A percentile compares a stretch with the other conserved stretches of the same genome.
These are phyloP conservation scores for Ptychodera flava DNA, from an alignment of 35 echinoderm and acorn worm species.

Conservation along the genomic window DNA sequence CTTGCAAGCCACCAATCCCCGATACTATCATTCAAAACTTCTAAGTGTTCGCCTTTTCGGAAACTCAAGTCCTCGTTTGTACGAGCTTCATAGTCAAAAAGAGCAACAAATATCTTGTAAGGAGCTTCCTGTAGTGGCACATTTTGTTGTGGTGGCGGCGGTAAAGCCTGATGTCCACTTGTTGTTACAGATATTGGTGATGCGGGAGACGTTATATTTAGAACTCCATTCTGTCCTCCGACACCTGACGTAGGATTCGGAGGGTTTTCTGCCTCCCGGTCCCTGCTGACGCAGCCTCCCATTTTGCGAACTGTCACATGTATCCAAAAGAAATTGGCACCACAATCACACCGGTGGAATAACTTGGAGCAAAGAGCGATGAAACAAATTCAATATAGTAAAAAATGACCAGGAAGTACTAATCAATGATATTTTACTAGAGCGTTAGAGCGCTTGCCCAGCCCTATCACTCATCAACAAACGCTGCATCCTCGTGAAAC, in stretches of 20 bases:
- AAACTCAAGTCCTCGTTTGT: constrained; percentile 99
- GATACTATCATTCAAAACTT: constrained; percentile 76
- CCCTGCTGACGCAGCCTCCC: neutral
- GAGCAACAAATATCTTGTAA: constrained; percentile 85
- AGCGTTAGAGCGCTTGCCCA: too few relatives aligned
- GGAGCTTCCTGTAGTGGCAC: neutral
- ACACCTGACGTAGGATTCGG: neutral
- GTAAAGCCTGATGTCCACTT: neutral
- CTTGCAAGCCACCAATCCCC: constrained; percentile 90
- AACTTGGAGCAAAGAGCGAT: too few relatives aligned
- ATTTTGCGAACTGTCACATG: neutral
- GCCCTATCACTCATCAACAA: too few relatives aligned
- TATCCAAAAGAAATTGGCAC: neutral
- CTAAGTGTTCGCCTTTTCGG: constrained; percentile 91
- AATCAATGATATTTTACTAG: too few relatives aligned
- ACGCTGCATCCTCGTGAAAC: too few relatives aligned
- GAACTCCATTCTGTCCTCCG: neutral
- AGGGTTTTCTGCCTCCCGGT: too few relatives aligned
- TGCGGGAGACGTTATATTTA: neutral
- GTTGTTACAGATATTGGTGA: neutral
- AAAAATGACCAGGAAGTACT: too few relatives aligned
- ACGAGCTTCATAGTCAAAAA: constrained; percentile 98
- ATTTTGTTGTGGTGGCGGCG: neutral
- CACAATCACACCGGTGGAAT: too few relatives aligned
- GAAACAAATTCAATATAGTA: too few relatives aligned